Conservation (phyloP, 2,797 vertebrate genomes). For the Coccyzus lansbergi region DNA sequence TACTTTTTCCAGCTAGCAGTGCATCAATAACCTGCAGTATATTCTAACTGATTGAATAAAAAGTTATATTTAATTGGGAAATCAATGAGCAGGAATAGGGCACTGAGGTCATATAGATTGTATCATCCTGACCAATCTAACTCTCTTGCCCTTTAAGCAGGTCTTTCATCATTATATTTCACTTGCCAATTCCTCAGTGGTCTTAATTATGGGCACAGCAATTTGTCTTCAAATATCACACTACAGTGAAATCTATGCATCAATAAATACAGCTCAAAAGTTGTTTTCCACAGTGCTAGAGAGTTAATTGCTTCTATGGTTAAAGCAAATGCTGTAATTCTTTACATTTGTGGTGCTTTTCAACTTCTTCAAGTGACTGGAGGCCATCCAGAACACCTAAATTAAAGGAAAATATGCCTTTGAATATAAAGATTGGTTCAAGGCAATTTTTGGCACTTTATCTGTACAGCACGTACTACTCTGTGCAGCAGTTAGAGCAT, state of each 20-base stretch:
- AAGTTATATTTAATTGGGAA: slow-evolving; percentile 78
- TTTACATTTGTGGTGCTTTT: slow-evolving; percentile 64
- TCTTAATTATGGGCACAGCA: slow-evolving; percentile 77
- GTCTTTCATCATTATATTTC: slow-evolving; percentile 76
- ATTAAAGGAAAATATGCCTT: slow-evolving; percentile 23
- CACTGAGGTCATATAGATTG: slow-evolving; percentile 68
- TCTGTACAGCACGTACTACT: slow-evolving; percentile 14
- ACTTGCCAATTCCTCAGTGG: slow-evolving; percentile 72
- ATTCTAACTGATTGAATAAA: slow-evolving; percentile 73
- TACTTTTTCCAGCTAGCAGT: slow-evolving; percentile 37
- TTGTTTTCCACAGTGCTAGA: slow-evolving; percentile 77
- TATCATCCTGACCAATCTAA: slow-evolving; percentile 67
- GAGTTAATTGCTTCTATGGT: slow-evolving; percentile 78
- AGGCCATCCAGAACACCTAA: slow-evolving; percentile 24
- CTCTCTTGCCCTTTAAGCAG: slow-evolving; percentile 68
- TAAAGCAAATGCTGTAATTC: slow-evolving; percentile 69
- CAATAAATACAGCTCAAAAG: slow-evolving; percentile 78
- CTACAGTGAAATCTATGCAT: slow-evolving; percentile 78
- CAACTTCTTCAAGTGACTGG: slow-evolving; percentile 51
- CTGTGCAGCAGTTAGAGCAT: background rate
- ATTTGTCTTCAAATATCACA: slow-evolving; percentile 83
- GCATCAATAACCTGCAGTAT: slow-evolving; percentile 71
- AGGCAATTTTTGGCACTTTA: slow-evolving; percentile 29
- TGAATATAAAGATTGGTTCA: background rate
- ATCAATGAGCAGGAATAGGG: slow-evolving; percentile 73